Percentiles rank a stretch among this genome's conserved stretches.
phyloP scores from a whole-genome alignment of 2,113 vertebrate genomes.

The Pachyramphus minor region DNA sequence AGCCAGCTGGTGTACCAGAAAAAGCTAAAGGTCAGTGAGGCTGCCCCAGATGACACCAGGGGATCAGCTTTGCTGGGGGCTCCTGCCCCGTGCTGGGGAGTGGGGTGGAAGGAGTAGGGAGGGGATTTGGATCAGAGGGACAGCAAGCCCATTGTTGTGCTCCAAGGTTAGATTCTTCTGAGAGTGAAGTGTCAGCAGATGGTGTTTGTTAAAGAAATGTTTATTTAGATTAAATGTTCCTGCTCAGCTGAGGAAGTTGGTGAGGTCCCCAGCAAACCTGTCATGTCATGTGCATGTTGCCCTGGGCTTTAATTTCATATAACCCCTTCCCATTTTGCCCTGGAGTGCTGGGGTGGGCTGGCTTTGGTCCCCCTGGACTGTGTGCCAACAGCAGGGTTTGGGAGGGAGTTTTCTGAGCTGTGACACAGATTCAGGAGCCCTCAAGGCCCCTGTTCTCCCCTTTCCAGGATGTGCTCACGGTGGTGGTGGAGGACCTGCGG shows the following conservation, averaged over 20 bases:
- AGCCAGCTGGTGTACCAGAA: constrained; percentile 99
- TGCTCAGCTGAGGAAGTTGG: not conserved
- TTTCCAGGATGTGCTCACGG: constrained; percentile 87
- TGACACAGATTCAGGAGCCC: not conserved
- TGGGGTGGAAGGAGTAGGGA: not conserved
- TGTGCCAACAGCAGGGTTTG: not conserved
- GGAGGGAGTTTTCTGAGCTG: not conserved
- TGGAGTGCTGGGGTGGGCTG: not conserved
- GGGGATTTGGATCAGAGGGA: not conserved
- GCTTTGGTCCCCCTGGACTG: not conserved
- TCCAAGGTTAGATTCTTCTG: not conserved
- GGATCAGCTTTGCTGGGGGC: not conserved
- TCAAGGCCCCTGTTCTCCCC: not conserved
- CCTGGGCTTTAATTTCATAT: not conserved
- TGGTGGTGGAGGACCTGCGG: constrained; percentile 94
- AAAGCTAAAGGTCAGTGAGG: constrained; percentile 86
- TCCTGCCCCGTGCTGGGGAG: fast-evolving
- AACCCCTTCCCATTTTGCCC: not conserved
- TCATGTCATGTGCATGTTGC: fast-evolving
- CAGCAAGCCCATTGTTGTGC: not conserved
- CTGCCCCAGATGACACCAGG: not conserved
- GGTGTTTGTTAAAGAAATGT: not conserved
- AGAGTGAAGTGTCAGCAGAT: not conserved
- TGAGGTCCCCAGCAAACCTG: not conserved
- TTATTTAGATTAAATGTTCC: not conserved